phyloP scores from a whole-genome alignment of 2,888 invertebrate genomes.

The Pecten maximus region DNA sequence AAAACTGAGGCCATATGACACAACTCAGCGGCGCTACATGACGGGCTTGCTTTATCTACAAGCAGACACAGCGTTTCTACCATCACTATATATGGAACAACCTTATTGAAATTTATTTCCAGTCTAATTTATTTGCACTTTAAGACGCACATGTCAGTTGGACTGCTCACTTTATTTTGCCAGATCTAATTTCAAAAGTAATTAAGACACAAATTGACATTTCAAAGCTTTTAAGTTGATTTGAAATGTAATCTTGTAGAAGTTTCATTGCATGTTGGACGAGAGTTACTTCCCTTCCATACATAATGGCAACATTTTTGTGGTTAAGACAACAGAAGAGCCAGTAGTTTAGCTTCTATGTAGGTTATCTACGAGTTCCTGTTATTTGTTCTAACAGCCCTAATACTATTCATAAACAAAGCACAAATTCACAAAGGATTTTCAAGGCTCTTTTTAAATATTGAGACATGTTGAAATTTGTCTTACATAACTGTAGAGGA shows the following conservation, averaged over 20 bases:
- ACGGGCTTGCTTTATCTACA: background rate
- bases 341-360: background rate
- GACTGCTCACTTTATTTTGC: background rate
- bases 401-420: background rate
- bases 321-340: background rate
- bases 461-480: background rate
- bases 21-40: background rate
- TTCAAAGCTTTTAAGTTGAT: slow-evolving; percentile 3
- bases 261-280: background rate
- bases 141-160: background rate
- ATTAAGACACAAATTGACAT: background rate
- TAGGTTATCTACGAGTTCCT: background rate
- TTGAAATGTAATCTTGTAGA: slow-evolving; percentile 29
- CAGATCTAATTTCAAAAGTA: background rate
- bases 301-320: slow-evolving; percentile 20
- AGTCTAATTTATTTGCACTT: background rate
- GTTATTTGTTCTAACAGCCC: background rate
- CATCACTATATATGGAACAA: background rate
- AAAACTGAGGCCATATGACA: background rate
- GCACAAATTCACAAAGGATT: background rate
- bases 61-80: background rate
- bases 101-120: background rate
- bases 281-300: background rate
- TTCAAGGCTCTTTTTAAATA: background rate
- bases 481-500: background rate